Percentiles rank a stretch among this genome's conserved stretches.
Evolutionary conservation across 2,888 invertebrate genomes (phyloP).

Genomic region (Azorinus chamasolen): DNA sequence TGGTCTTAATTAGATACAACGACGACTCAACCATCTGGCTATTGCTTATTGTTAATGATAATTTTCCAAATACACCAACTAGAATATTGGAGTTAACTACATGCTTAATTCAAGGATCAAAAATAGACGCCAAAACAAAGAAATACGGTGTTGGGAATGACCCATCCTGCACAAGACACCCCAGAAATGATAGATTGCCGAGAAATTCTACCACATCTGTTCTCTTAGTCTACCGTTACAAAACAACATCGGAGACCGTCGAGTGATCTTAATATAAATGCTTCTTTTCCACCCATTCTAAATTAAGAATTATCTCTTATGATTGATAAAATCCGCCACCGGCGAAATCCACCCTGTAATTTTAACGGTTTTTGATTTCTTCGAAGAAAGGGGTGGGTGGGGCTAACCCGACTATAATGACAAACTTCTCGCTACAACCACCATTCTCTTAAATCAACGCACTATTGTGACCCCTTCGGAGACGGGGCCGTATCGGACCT

Average conservation of each 20-base stretch:
- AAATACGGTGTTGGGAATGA: background rate
- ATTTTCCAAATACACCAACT: too few relatives aligned
- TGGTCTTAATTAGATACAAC: too few relatives aligned
- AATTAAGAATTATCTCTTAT: slow-evolving; percentile 59
- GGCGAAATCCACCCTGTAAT: slow-evolving; percentile 54
- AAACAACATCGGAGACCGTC: slow-evolving; percentile 13
- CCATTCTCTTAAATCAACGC: slow-evolving; percentile 60
- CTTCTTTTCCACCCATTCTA: slow-evolving; percentile 16
- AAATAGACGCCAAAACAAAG: slow-evolving; percentile 5
- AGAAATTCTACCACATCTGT: slow-evolving; percentile 44
- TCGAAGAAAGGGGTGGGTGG: slow-evolving; percentile 61
- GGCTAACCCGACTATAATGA: slow-evolving; percentile 43
- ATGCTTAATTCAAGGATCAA: too few relatives aligned
- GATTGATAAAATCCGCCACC: slow-evolving; percentile 38
- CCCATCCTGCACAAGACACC: background rate
- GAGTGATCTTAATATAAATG: slow-evolving; percentile 12
- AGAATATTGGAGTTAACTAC: too few relatives aligned
- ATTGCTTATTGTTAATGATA: too few relatives aligned
- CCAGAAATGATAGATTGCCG: slow-evolving; percentile 51
- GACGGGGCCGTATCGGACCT: too few relatives aligned
- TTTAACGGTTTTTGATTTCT: slow-evolving; percentile 68
- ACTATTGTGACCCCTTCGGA: slow-evolving; percentile 27
- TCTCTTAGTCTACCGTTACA: slow-evolving; percentile 36
- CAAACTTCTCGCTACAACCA: slow-evolving; percentile 47
- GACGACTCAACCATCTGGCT: too few relatives aligned